Base-by-base conservation (phyloP, 2,797 vertebrate species). In the Periparus ater region DNA sequence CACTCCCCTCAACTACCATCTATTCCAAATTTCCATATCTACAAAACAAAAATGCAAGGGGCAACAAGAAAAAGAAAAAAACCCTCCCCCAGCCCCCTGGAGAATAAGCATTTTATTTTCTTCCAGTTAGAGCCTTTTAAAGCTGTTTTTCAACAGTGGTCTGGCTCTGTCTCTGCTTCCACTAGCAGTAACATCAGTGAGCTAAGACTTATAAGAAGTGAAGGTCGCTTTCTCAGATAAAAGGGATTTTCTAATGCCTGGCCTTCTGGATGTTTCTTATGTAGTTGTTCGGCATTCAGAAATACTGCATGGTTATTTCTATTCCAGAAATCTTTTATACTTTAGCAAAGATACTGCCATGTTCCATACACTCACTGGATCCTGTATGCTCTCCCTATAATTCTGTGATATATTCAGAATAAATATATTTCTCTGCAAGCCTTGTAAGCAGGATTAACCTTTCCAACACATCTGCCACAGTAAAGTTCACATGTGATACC, bases 201-300 rank as follows among this genome's bases (percentile, higher is more conserved):
- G 62, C 73, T 82, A 88, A 77, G 53, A 58, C 36, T 70, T 78
- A 42, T 3, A 81, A 85, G 73, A 78, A 74, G 53, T 11, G 12
- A 89, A 89, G 51, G 62, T 44, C 71, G 53, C 23, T 85, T 91
- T 82, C 86, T 62, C 3, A 2, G 55, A 86, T 90, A 82, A 92
- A 89, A 94, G 51, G 47, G 87, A 91, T 92, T 93, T 96, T 82
- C 77, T 93, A 71, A 93, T 61, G 63, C 18, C 16, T 66, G 58
- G n/a, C 70, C 62, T 91, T 86, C 82, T 80, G 66, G 58, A 62
- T 36, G 12, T 86, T 91, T 86, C 84, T 61, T 72, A 38, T 57
- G 34, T 45, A 77, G 65, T 5, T 77, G 34, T 75, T 40, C 78
- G 82, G 82, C 66, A 86, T 92, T 84, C 66, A 92, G 55, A 94